Conservation (phyloP, 1,140 invertebrate genomes). For the Microplitis mediator region DNA sequence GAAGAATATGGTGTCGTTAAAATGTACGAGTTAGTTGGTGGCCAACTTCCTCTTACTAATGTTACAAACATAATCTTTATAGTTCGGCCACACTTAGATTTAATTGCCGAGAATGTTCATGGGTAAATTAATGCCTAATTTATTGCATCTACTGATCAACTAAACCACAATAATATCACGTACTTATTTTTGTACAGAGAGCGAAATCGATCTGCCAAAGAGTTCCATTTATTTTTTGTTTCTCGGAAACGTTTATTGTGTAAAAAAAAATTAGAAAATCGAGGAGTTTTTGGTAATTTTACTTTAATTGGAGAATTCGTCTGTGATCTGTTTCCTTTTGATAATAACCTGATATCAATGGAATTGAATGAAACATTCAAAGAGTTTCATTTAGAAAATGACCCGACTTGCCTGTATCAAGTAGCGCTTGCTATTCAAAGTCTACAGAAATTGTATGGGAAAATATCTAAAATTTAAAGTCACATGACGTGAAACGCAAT, state of each 20-base stretch:
- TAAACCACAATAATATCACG: neutral
- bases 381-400: slow-evolving; percentile 86
- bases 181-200: slow-evolving; percentile 44
- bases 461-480: slow-evolving; percentile 85
- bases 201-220: slow-evolving; percentile 60
- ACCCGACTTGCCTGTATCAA: slow-evolving; percentile 85
- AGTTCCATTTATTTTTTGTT: slow-evolving; percentile 86
- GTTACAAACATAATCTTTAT: slow-evolving; percentile 90
- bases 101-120: slow-evolving; percentile 82
- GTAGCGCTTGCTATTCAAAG: slow-evolving; percentile 86
- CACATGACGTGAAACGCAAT: no score
- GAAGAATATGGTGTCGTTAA: slow-evolving; percentile 79
- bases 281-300: slow-evolving; percentile 80
- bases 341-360: slow-evolving; percentile 92
- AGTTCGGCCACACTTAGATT: slow-evolving; percentile 80
- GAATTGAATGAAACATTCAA: slow-evolving; percentile 82
- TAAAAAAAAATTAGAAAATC: slow-evolving; percentile 81
- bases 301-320: slow-evolving; percentile 82
- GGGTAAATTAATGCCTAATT: slow-evolving; percentile 59
- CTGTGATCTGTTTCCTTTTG: slow-evolving; percentile 89
- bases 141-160: neutral
- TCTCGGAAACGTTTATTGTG: slow-evolving; percentile 87
- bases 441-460: slow-evolving; percentile 87
- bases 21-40: slow-evolving; percentile 77
- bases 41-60: slow-evolving; percentile 70